Percentiles rank a stretch among this genome's conserved stretches.
phyloP scores from a whole-genome alignment of 2,113 vertebrate species.

The Leptodactylus fuscus region DNA sequence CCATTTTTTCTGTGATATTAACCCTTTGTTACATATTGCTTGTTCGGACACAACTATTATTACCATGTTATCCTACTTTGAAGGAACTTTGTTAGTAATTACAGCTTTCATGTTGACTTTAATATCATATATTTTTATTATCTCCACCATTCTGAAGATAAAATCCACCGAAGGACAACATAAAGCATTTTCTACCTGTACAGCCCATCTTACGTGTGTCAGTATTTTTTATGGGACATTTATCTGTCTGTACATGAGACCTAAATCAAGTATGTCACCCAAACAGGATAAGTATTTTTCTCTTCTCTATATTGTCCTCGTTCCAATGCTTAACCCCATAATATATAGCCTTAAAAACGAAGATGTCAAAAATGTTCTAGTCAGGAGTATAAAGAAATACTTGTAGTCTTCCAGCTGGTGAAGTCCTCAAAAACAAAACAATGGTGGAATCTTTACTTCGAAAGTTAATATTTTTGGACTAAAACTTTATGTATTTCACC shows the following conservation, averaged over 20 bases:
- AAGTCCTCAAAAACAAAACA: too few species aligned
- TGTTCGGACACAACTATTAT: constrained; percentile 57
- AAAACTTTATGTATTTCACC: too few species aligned
- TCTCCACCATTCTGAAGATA: constrained; percentile 53
- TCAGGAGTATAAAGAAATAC: not conserved
- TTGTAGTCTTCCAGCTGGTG: too few species aligned
- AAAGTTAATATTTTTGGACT: too few species aligned
- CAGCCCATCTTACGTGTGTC: constrained; percentile 56
- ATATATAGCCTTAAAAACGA: constrained; percentile 65
- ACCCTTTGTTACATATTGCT: constrained; percentile 62
- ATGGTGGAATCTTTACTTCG: too few species aligned
- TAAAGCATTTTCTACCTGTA: constrained; percentile 61
- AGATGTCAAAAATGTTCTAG: constrained; percentile 55
- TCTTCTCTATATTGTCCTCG: constrained; percentile 16
- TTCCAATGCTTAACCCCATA: constrained; percentile 54
- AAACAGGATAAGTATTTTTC: constrained; percentile 34
- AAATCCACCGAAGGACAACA: constrained; percentile 35
- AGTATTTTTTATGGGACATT: constrained; percentile 27
- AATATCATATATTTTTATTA: constrained; percentile 62
- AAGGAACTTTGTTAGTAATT: constrained; percentile 55
- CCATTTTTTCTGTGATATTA: constrained; percentile 68
- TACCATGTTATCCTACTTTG: constrained; percentile 62
- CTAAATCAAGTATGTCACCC: constrained; percentile 25
- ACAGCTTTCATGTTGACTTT: constrained; percentile 61
- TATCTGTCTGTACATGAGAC: constrained; percentile 30